Evolutionary conservation across 2,888 invertebrate species (phyloP).

Genomic region (Hypolimnas misippus): DNA sequence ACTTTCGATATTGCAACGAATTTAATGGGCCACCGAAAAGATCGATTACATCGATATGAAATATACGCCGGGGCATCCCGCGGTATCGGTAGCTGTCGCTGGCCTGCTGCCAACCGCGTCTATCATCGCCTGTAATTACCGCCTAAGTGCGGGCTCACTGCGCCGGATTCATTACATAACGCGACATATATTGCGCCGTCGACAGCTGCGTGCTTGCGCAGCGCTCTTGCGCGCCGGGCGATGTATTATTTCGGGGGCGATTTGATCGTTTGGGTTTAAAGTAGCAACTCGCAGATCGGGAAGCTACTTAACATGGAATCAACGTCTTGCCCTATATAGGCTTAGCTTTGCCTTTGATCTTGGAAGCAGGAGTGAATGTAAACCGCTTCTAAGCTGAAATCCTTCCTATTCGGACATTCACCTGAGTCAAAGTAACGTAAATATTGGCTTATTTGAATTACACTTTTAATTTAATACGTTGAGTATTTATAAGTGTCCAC

Average conservation of each 20-base stretch:
- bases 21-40: conserved; percentile 46
- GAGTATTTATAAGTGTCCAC: no score
- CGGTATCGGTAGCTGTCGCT: conserved; percentile 42
- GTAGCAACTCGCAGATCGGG: conserved; percentile 9
- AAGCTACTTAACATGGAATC: conserved; percentile 17
- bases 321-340: conserved; percentile 24
- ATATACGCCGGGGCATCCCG: conserved; percentile 42
- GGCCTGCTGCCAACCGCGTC: conserved; percentile 45
- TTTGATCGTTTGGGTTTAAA: conserved; percentile 7
- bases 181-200: conserved; percentile 43
- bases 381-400: not conserved
- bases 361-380: not conserved
- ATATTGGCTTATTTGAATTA: not conserved
- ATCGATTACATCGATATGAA: conserved; percentile 46
- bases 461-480: no score
- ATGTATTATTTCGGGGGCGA: conserved; percentile 36
- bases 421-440: not conserved
- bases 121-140: conserved; percentile 45
- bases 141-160: conserved; percentile 40
- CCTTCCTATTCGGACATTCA: not conserved
- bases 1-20: conserved; percentile 44
- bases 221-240: conserved; percentile 33
- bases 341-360: conserved; percentile 19
- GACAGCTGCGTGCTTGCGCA: conserved; percentile 39
- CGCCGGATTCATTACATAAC: conserved; percentile 40